These are phyloP conservation scores for Trichacis sp. DNA, from an alignment of 2,888 invertebrate species.

Conservation along the genomic window DNA sequence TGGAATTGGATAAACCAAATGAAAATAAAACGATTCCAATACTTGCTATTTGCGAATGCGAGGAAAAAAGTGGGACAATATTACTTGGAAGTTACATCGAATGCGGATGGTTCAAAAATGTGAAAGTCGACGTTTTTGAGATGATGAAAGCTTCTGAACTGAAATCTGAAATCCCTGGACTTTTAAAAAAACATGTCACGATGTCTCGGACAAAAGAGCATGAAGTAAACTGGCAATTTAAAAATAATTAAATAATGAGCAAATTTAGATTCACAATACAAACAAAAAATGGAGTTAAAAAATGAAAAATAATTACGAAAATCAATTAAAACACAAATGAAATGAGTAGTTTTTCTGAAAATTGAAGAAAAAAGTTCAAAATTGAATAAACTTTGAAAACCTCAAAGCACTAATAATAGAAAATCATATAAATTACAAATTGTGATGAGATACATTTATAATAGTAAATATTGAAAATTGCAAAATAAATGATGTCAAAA, in stretches of 20 bases:
- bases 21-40: constrained; percentile 15
- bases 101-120: too few relatives aligned
- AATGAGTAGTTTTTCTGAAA: too few relatives aligned
- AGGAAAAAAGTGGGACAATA: constrained; percentile 16
- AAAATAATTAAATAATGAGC: neutral
- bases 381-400: too few relatives aligned
- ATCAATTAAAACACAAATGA: neutral
- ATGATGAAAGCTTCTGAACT: constrained; percentile 22
- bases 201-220: neutral
- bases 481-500: too few relatives aligned
- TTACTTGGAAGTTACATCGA: constrained; percentile 26
- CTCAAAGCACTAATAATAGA: too few relatives aligned
- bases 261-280: neutral
- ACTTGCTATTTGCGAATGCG: constrained; percentile 29
- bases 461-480: too few relatives aligned
- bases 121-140: constrained; percentile 18
- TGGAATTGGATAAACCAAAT: constrained; percentile 1
- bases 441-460: too few relatives aligned
- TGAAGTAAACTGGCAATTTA: constrained; percentile 7
- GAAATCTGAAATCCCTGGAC: constrained; percentile 5
- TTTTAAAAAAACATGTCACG: constrained; percentile 9
- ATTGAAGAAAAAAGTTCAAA: too few relatives aligned
- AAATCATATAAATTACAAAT: too few relatives aligned
- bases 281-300: too few relatives aligned
- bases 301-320: constrained; percentile 1